These are phyloP conservation scores for Cyclophora albipunctata DNA, from an alignment of 2,888 invertebrate genomes.

Conservation along the genomic window DNA sequence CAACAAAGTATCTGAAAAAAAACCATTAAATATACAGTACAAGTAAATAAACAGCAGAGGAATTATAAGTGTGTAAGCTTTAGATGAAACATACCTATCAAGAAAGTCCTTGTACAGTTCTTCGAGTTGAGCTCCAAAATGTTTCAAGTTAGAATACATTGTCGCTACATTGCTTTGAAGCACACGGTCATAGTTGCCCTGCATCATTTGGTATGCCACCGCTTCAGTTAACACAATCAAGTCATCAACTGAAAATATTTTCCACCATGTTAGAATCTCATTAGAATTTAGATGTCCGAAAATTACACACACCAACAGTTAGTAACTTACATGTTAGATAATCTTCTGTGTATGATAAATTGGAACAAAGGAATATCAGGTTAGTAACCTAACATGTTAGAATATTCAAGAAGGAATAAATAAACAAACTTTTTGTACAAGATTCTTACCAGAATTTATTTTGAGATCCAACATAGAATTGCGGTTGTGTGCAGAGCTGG, in stretches of 20 bases:
- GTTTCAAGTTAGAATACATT: conserved; percentile 87
- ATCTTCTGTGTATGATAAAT: too few species aligned
- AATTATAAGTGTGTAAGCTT: neutral
- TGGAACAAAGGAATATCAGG: too few species aligned
- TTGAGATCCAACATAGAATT: conserved; percentile 70
- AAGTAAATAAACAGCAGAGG: neutral
- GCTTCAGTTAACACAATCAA: conserved; percentile 88
- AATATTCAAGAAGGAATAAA: too few species aligned
- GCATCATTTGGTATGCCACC: conserved; percentile 84
- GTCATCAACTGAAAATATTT: conserved; percentile 81
- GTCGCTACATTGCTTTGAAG: conserved; percentile 84
- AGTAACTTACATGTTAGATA: too few species aligned
- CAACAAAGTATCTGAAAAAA: conserved; percentile 84
- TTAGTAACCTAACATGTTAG: too few species aligned
- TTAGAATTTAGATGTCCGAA: neutral
- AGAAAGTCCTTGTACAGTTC: conserved; percentile 88
- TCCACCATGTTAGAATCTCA: neutral
- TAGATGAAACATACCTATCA: conserved; percentile 71
- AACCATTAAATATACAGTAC: conserved; percentile 43
- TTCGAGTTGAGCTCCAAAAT: conserved; percentile 87
- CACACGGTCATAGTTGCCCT: conserved; percentile 81
- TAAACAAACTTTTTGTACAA: neutral
- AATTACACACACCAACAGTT: too few species aligned
- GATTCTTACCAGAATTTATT: conserved; percentile 68
- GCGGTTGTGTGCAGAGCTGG: conserved; percentile 71